A percentile compares a stretch with the other conserved stretches of the same genome.
Evolutionary conservation across 1,140 invertebrate species (phyloP).

Genomic region (Macrobrachium nipponense): DNA sequence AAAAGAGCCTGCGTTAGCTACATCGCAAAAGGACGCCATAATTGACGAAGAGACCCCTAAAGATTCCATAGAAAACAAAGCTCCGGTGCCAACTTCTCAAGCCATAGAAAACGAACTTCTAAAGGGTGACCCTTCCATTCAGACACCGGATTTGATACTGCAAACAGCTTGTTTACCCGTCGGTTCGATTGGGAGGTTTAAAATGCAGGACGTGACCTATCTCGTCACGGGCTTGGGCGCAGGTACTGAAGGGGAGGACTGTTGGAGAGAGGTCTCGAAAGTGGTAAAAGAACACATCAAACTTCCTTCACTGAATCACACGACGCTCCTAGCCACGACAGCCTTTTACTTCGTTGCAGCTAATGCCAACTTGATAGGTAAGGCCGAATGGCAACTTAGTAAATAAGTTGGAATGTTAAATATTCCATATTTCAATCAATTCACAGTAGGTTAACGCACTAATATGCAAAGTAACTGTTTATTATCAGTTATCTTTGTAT

Average conservation of each 20-base stretch:
- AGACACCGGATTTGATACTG: constrained; percentile 27
- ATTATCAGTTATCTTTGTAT: no score
- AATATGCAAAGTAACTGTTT: no score
- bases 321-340: constrained; percentile 49
- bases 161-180: constrained; percentile 44
- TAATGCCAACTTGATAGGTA: constrained; percentile 55
- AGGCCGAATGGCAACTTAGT: neutral
- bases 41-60: neutral
- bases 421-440: no score
- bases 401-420: no score
- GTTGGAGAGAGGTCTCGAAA: constrained; percentile 50
- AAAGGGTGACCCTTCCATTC: neutral
- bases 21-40: neutral
- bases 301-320: constrained; percentile 38
- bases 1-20: neutral
- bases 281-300: constrained; percentile 47
- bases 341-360: constrained; percentile 57
- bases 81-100: neutral
- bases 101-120: constrained; percentile 26
- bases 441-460: no score
- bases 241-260: constrained; percentile 27
- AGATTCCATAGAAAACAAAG: constrained; percentile 22
- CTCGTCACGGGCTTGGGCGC: constrained; percentile 40
- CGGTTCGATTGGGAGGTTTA: constrained; percentile 46
- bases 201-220: constrained; percentile 45